phyloP scores from a whole-genome alignment of 1,140 invertebrate species.

The Epicauta chinensis region DNA sequence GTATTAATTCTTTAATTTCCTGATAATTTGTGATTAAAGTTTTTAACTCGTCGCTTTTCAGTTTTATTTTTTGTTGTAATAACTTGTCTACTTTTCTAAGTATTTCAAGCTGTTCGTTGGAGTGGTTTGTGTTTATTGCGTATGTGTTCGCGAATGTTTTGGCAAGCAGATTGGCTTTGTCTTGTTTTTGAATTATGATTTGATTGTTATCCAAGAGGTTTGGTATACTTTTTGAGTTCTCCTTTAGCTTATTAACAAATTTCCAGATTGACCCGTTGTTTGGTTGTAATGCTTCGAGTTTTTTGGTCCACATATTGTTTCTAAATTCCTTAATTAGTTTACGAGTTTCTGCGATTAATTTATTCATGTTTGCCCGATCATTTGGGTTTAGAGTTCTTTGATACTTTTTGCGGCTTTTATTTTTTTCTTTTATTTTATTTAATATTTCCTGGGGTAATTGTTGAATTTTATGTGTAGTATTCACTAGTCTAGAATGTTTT shows the following conservation, averaged over 20 bases:
- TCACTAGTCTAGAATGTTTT: not conserved
- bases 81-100: not conserved
- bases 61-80: not conserved
- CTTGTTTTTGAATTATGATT: not conserved
- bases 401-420: conserved; percentile 3
- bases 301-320: not conserved
- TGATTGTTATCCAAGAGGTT: not conserved
- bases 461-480: not conserved
- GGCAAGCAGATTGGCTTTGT: not conserved
- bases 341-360: not conserved
- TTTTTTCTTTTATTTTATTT: conserved; percentile 9
- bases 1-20: conserved; percentile 2
- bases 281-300: not conserved
- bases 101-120: not conserved
- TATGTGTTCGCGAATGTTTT: not conserved
- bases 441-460: not conserved
- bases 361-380: not conserved
- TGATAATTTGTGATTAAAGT: not conserved
- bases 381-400: not conserved
- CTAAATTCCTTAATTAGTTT: not conserved
- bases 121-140: not conserved
- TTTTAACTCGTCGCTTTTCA: not conserved
- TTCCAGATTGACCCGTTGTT: not conserved
- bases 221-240: not conserved
- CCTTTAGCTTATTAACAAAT: not conserved